Conservation (phyloP, 1,140 invertebrate genomes). For the Drosophila arawakana region DNA sequence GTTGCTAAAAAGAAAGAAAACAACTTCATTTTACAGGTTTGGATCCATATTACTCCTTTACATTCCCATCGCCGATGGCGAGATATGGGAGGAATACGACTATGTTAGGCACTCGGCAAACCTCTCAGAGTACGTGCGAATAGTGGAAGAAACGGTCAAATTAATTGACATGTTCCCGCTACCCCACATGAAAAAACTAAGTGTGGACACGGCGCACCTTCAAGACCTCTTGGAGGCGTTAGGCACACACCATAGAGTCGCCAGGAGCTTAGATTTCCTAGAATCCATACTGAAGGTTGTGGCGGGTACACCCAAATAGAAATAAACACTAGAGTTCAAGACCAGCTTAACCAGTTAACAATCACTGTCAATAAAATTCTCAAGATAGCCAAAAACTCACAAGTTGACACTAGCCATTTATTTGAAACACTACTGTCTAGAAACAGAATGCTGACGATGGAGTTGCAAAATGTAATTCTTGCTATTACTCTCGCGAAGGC, state of each 20-base stretch:
- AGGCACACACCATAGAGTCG: conserved; percentile 1
- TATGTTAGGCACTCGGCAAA: too few species aligned
- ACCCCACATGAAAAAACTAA: background rate
- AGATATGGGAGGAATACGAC: too few species aligned
- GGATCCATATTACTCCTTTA: conserved; percentile 3
- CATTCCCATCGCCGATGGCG: too few species aligned
- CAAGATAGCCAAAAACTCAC: too few species aligned
- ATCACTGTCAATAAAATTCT: background rate
- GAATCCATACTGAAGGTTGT: too few species aligned
- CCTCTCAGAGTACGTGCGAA: too few species aligned
- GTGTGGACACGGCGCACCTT: conserved; percentile 1
- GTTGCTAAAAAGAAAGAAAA: conserved; percentile 9
- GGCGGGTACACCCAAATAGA: background rate
- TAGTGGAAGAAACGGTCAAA: too few species aligned
- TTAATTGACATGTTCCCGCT: too few species aligned
- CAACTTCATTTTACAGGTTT: conserved; percentile 8
- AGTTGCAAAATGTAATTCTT: conserved; percentile 24
- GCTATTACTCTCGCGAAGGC: conserved; percentile 28
- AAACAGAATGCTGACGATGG: conserved; percentile 30
- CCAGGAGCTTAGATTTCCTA: background rate
- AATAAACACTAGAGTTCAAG: conserved; percentile 7
- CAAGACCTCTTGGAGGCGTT: background rate
- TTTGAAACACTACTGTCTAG: conserved; percentile 28
- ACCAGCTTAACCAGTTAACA: conserved; percentile 4
- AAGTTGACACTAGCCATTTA: conserved; percentile 5